These are phyloP conservation scores for Cotesia typhae DNA, from an alignment of 1,140 invertebrate genomes.

Conservation along the genomic window DNA sequence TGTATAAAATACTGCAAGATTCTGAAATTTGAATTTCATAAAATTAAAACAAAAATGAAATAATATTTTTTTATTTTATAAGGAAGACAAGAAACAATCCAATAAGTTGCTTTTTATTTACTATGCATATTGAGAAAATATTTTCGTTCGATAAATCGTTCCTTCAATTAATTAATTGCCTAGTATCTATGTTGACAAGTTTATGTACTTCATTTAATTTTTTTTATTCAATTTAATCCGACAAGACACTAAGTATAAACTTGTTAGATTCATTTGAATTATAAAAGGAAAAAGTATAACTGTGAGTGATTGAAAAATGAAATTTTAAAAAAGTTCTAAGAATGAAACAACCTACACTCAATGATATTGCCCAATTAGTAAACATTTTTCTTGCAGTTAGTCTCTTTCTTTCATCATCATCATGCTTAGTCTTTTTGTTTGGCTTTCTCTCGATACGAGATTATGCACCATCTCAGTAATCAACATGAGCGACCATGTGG, in stretches of 20 bases:
- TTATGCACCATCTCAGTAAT: conserved; percentile 22
- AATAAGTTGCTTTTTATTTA: too few relatives aligned
- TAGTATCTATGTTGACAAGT: background rate
- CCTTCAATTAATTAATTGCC: background rate
- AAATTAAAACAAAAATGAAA: too few relatives aligned
- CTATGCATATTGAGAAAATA: too few relatives aligned
- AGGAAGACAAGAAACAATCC: too few relatives aligned
- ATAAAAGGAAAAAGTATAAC: conserved; percentile 2
- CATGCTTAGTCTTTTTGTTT: background rate
- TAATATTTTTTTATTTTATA: too few relatives aligned
- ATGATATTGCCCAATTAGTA: conserved; percentile 28
- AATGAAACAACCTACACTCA: conserved; percentile 46
- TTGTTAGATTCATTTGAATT: conserved; percentile 7
- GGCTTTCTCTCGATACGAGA: conserved; percentile 6
- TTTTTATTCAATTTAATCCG: background rate
- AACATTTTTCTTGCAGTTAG: conserved; percentile 10
- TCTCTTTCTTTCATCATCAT: conserved; percentile 7
- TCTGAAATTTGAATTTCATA: too few relatives aligned
- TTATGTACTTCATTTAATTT: background rate
- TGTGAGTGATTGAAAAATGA: conserved; percentile 5
- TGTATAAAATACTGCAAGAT: too few relatives aligned
- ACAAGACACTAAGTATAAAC: background rate
- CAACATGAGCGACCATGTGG: conserved; percentile 38
- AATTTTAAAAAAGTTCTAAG: conserved; percentile 28
- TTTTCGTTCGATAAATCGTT: background rate